Evolutionary conservation across 1,140 invertebrate species (phyloP).

Genomic region (Liolophura sinensis): DNA sequence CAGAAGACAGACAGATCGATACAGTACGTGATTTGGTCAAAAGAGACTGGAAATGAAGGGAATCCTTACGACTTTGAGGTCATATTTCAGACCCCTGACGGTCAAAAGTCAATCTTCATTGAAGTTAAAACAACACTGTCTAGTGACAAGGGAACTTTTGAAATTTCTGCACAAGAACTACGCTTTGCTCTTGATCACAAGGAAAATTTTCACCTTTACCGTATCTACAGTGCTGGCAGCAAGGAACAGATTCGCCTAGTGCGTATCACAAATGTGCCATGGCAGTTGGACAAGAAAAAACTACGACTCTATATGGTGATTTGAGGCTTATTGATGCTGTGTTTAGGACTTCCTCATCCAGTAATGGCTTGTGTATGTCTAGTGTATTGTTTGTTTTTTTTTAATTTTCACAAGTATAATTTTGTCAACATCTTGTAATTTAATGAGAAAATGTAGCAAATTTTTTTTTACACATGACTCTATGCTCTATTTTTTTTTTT

Average conservation of each 20-base stretch:
- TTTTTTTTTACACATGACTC: too few relatives aligned
- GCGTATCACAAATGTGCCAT: conserved; percentile 35
- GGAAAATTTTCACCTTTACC: conserved; percentile 46
- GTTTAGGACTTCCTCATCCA: too few relatives aligned
- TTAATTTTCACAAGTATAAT: too few relatives aligned
- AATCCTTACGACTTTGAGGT: conserved; percentile 47
- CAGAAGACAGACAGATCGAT: conserved; percentile 25
- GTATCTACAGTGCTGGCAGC: conserved; percentile 46
- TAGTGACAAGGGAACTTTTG: conserved; percentile 44
- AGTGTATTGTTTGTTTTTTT: too few relatives aligned
- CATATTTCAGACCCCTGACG: conserved; percentile 19
- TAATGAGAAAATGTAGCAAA: too few relatives aligned
- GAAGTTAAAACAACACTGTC: conserved; percentile 46
- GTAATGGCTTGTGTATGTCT: too few relatives aligned
- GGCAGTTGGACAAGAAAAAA: conserved; percentile 33
- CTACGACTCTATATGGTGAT: conserved; percentile 45
- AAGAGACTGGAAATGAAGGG: conserved; percentile 34
- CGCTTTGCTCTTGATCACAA: conserved; percentile 43
- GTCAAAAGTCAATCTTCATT: conserved; percentile 18
- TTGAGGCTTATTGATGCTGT: conserved; percentile 11
- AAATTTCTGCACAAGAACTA: conserved; percentile 45
- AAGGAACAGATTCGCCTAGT: conserved; percentile 33
- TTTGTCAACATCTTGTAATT: too few relatives aligned
- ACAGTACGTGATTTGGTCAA: conserved; percentile 34
- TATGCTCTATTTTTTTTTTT: too few relatives aligned